Percentiles rank a stretch among this genome's conserved stretches.
These are phyloP conservation scores for Gnatocerus cornutus DNA, from an alignment of 2,888 invertebrate species.

Conservation along the genomic window DNA sequence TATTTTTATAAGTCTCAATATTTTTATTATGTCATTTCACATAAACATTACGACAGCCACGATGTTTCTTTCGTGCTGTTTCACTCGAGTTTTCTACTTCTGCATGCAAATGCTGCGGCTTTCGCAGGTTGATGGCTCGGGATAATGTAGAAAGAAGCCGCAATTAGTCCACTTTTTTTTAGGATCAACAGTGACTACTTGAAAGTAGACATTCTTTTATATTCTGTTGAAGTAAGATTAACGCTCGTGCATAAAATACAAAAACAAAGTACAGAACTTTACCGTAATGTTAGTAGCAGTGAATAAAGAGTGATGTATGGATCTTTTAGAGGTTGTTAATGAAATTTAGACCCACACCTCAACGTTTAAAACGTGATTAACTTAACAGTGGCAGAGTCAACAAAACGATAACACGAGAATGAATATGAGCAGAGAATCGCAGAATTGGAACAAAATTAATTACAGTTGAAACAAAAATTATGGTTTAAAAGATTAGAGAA, in stretches of 20 bases:
- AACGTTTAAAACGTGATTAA: conserved; percentile 2
- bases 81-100: not conserved
- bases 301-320: not conserved
- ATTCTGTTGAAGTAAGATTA: no score
- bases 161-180: no score
- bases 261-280: no score
- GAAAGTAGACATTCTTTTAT: no score
- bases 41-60: conserved; percentile 11
- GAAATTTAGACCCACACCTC: not conserved
- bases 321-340: not conserved
- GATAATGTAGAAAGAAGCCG: no score
- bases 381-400: not conserved
- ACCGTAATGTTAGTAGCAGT: no score
- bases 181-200: no score
- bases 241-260: no score
- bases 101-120: not conserved
- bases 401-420: not conserved
- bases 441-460: conserved; percentile 2
- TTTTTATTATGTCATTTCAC: conserved; percentile 30
- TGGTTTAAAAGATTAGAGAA: no score
- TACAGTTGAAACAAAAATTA: not conserved
- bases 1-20: conserved; percentile 37
- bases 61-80: not conserved
- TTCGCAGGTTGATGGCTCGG: not conserved
- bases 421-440: not conserved